Evolutionary conservation across 1,140 invertebrate species (phyloP), one percentile per base, ranked within the genome.

Genomic region (Eupristina koningsbergeri): DNA sequence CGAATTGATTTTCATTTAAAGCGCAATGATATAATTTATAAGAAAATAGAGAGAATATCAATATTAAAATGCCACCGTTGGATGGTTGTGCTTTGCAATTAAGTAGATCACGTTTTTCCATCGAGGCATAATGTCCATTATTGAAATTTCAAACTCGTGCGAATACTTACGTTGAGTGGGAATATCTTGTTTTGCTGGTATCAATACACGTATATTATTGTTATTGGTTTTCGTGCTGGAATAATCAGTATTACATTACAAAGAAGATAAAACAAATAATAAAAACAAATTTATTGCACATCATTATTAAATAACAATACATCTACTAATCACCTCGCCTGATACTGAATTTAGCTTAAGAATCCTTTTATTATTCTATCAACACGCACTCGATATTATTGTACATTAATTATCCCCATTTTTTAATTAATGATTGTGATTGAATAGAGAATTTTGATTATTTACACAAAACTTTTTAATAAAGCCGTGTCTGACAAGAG

Each of bases 91-190:
- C 15, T 34, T 50, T 45, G 29, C 31, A 80, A 80, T 69, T 50
- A 80, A 69, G 45, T 53, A 26, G 45, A 80, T 64, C 64, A 29
- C 63, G 29, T 80, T 80, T 69, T 78, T 34, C 6, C 15, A 8
- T 22, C 29, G 13, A 80, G 41, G 45, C 45, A 17, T 13, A 50
- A 50, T 53, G 53, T 1, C 11, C 11, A 11, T 7, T n/a, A 77
- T 77, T 61, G 75, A 11, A 36, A 34, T 36, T 61, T 22, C 5
- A 7, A 36, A 39, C 26, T 13, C 64, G 19, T 3, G 34, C 17
- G 76, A 64, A 31, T 61, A 61, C 39, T 64, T 22, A 64, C n/a
- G n/a, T n/a, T 47, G 41, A 79, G 36, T 41, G 17, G 29, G 11
- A 0, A n/a, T n/a, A n/a, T 22, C 15, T 31, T 79, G n/a, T 64